Conservation (phyloP, 2,113 vertebrate species). For the Hippocampus abdominalis region DNA sequence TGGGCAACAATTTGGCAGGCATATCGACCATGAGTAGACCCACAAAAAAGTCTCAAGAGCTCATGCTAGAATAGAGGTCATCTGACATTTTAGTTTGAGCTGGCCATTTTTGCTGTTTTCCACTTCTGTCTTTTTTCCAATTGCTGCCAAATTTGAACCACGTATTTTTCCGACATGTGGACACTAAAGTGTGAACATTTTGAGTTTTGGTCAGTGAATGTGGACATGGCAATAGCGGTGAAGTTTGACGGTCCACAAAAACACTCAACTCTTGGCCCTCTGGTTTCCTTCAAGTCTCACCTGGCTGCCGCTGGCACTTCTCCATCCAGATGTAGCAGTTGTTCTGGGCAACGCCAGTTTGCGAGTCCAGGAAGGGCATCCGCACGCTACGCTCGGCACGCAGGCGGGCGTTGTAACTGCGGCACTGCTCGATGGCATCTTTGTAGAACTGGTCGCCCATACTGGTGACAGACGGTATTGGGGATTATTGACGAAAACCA, state of each 20-base stretch:
- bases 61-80: not conserved
- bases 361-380: conserved; percentile 94
- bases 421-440: conserved; percentile 97
- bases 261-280: not conserved
- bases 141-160: too few relatives aligned
- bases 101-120: not conserved
- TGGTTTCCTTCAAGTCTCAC: conserved; percentile 57
- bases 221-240: not conserved
- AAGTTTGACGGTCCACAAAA: not conserved
- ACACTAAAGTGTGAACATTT: too few relatives aligned
- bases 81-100: not conserved
- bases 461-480: conserved; percentile 52
- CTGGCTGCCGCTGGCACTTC: conserved; percentile 90
- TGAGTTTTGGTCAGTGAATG: too few relatives aligned
- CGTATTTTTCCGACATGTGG: too few relatives aligned
- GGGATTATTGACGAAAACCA: too few relatives aligned
- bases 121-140: not conserved
- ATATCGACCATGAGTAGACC: not conserved
- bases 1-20: not conserved
- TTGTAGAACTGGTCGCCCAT: conserved; percentile 98
- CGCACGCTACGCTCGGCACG: conserved; percentile 93
- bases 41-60: not conserved
- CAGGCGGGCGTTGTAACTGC: conserved; percentile 95
- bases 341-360: conserved; percentile 95
- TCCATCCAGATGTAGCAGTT: conserved; percentile 99